These are phyloP conservation scores for Gonatopus flavifemur DNA, from an alignment of 1,140 invertebrate genomes.

Conservation along the genomic window DNA sequence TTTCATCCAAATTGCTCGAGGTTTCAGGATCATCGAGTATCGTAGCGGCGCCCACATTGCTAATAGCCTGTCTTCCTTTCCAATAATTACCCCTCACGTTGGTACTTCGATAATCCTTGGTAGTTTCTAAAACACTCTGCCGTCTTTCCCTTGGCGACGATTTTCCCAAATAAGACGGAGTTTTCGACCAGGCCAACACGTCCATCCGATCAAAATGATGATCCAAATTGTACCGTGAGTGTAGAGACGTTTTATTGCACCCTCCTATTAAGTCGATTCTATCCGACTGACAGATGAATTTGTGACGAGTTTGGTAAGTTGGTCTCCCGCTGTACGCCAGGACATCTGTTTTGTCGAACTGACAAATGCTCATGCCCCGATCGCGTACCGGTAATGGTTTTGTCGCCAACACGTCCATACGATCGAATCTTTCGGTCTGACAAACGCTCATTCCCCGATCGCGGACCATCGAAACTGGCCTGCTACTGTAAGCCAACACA, in stretches of 20 bases:
- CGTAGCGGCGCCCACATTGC: conserved; percentile 29
- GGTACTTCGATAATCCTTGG: neutral
- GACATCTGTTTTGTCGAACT: conserved; percentile 40
- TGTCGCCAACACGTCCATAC: conserved; percentile 23
- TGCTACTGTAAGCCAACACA: conserved; percentile 35
- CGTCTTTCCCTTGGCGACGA: conserved; percentile 23
- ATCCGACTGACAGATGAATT: conserved; percentile 44
- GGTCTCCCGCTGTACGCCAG: conserved; percentile 15
- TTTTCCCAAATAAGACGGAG: conserved; percentile 20
- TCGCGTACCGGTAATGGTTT: conserved; percentile 27
- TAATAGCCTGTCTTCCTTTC: conserved; percentile 26
- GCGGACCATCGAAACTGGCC: conserved; percentile 21
- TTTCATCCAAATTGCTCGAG: no score
- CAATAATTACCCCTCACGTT: neutral
- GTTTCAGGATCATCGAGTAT: no score
- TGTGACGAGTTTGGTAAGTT: conserved; percentile 37
- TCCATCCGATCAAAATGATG: conserved; percentile 38
- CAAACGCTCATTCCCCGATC: conserved; percentile 34
- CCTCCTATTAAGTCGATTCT: conserved; percentile 38
- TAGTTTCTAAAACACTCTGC: conserved; percentile 27
- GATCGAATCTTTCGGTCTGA: conserved; percentile 39
- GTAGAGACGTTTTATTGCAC: conserved; percentile 20
- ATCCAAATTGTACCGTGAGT: conserved; percentile 20
- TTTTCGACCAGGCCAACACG: conserved; percentile 23
- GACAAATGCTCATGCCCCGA: conserved; percentile 45